phyloP scores from a whole-genome alignment of 2,113 vertebrate species.

The Antennarius striatus region DNA sequence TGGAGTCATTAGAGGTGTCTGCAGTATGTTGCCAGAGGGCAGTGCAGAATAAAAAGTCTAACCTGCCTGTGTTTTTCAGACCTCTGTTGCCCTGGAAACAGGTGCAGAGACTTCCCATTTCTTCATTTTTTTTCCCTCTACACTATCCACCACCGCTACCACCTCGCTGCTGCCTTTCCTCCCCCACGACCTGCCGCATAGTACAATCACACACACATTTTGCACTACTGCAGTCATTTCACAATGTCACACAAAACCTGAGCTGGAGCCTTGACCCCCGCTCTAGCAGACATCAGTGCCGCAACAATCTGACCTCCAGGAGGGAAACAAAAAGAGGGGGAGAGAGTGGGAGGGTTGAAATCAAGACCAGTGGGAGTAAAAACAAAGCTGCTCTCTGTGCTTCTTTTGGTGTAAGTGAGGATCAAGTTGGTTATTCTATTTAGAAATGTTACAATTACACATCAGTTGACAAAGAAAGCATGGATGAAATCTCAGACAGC shows the following conservation, averaged over 20 bases:
- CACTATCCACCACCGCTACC: slow-evolving; percentile 56
- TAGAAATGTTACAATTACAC: no score
- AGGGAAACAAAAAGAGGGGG: slow-evolving; percentile 3
- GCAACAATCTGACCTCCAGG: slow-evolving; percentile 53
- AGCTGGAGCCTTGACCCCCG: slow-evolving; percentile 32
- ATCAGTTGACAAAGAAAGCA: no score
- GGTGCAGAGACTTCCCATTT: slow-evolving; percentile 80
- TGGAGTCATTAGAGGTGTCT: slow-evolving; percentile 68
- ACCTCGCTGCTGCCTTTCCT: slow-evolving; percentile 48
- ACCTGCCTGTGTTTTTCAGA: slow-evolving; percentile 77
- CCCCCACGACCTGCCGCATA: slow-evolving; percentile 79
- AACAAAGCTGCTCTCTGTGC: slow-evolving; percentile 24
- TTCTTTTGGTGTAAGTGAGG: slow-evolving; percentile 1
- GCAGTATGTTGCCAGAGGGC: slow-evolving; percentile 74
- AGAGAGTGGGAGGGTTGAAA: slow-evolving; percentile 5
- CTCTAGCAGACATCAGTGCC: slow-evolving; percentile 18
- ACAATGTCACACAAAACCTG: slow-evolving; percentile 70
- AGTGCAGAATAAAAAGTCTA: slow-evolving; percentile 73
- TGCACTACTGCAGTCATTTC: slow-evolving; percentile 79
- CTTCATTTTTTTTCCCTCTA: slow-evolving; percentile 69
- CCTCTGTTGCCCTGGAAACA: slow-evolving; percentile 86
- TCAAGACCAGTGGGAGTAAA: slow-evolving; percentile 21
- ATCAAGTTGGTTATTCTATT: not conserved
- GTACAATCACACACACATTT: slow-evolving; percentile 59
- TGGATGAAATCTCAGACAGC: no score